These are phyloP conservation scores for Drosophila rufa DNA, from an alignment of 1,140 invertebrate genomes.

Conservation along the genomic window DNA sequence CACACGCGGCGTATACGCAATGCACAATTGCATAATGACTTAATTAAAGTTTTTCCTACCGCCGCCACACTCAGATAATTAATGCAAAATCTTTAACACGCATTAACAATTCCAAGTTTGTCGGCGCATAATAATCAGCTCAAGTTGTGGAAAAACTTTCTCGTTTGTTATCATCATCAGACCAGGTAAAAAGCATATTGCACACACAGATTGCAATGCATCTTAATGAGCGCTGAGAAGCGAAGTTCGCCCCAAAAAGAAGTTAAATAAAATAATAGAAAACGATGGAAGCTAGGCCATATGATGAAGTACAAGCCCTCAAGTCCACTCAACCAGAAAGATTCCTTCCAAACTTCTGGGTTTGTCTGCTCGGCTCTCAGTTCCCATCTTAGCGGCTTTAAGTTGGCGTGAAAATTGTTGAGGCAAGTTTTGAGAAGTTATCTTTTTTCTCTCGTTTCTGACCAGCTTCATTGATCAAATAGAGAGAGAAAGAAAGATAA, in stretches of 20 bases:
- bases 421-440: slow-evolving; percentile 67
- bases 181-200: slow-evolving; percentile 58
- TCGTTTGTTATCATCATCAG: slow-evolving; percentile 62
- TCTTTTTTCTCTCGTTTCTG: slow-evolving; percentile 19
- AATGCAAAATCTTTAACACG: slow-evolving; percentile 82
- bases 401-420: slow-evolving; percentile 78
- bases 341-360: slow-evolving; percentile 42
- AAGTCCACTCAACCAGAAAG: slow-evolving; percentile 53
- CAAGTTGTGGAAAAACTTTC: slow-evolving; percentile 71
- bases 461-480: slow-evolving; percentile 70
- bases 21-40: slow-evolving; percentile 75
- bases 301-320: slow-evolving; percentile 33
- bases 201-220: slow-evolving; percentile 63
- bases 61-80: slow-evolving; percentile 58
- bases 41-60: slow-evolving; percentile 66
- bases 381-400: slow-evolving; percentile 67
- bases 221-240: slow-evolving; percentile 52
- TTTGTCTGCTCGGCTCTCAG: slow-evolving; percentile 23
- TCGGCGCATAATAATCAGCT: slow-evolving; percentile 76
- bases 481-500: slow-evolving; percentile 2
- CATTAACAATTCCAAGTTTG: slow-evolving; percentile 81
- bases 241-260: slow-evolving; percentile 25
- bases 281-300: slow-evolving; percentile 16
- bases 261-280: neutral
- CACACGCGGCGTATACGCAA: slow-evolving; percentile 40